These are phyloP conservation scores for Helarctos malayanus DNA, from an alignment of 2,797 vertebrate species.

Conservation along the genomic window DNA sequence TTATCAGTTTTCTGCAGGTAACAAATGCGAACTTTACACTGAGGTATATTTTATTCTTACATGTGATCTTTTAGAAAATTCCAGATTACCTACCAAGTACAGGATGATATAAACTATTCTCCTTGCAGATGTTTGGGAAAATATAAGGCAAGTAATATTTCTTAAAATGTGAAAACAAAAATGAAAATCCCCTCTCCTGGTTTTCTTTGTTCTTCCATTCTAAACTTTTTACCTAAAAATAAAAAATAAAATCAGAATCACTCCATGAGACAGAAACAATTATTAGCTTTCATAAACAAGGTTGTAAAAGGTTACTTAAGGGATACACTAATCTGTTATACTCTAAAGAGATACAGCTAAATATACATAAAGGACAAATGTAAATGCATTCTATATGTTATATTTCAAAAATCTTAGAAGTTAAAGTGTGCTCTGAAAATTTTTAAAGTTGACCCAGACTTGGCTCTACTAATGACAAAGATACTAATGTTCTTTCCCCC, in stretches of 20 bases:
- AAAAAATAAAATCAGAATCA: conserved; percentile 73
- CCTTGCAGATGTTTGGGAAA: conserved; percentile 98
- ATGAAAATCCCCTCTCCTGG: conserved; percentile 98
- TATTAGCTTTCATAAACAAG: conserved; percentile 53
- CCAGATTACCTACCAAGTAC: conserved; percentile 93
- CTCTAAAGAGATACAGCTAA: conserved; percentile 3
- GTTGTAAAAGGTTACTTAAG: conserved; percentile 18
- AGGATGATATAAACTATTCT: conserved; percentile 97
- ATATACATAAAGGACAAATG: not conserved
- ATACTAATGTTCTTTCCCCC: conserved; percentile 3
- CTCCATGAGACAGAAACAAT: conserved; percentile 42
- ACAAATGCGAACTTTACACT: conserved; percentile 10
- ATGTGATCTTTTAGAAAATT: conserved; percentile 68
- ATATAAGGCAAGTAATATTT: conserved; percentile 99
- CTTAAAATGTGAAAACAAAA: conserved; percentile 98
- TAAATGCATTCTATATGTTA: not conserved
- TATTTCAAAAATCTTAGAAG: conserved; percentile 39
- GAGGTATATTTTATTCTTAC: conserved; percentile 39
- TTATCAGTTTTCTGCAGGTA: conserved; percentile 46
- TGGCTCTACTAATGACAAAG: not conserved
- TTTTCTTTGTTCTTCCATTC: conserved; percentile 99
- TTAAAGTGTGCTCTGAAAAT: conserved; percentile 55
- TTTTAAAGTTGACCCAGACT: conserved; percentile 29
- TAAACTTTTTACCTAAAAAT: conserved; percentile 96
- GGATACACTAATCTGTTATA: conserved; percentile 49